Evolutionary conservation across 2,113 vertebrate species (phyloP).

Genomic region (Halichoerus grypus): DNA sequence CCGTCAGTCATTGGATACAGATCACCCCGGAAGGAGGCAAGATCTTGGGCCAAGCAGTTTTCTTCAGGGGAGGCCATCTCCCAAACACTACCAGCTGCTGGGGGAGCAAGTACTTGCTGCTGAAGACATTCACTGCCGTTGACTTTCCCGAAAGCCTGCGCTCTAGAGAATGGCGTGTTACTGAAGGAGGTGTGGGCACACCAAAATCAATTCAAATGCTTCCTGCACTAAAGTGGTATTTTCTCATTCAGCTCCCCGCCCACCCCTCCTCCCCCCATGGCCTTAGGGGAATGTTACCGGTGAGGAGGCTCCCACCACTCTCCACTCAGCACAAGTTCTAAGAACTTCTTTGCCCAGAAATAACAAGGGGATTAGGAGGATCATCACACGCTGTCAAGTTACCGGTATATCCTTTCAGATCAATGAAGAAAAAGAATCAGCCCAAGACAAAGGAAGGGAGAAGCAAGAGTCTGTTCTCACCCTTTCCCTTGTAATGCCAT

Average conservation of each 20-base stretch:
- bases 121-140: background rate
- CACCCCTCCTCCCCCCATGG: accelerated
- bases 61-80: background rate
- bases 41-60: background rate
- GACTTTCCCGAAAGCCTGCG: conserved; percentile 13
- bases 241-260: background rate
- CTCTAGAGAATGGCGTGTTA: background rate
- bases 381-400: background rate
- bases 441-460: background rate
- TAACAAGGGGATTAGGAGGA: conserved; percentile 1
- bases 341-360: conserved; percentile 44
- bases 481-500: background rate
- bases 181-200: background rate
- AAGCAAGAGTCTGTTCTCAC: background rate
- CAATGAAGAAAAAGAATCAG: conserved; percentile 42
- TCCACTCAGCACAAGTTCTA: conserved; percentile 2
- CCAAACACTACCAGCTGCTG: background rate
- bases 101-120: background rate
- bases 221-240: conserved; percentile 1
- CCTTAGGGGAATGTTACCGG: background rate
- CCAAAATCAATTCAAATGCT: conserved; percentile 51
- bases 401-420: conserved; percentile 33
- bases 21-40: background rate
- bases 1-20: background rate
- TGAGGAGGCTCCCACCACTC: background rate